These are phyloP conservation scores for Hemaris fuciformis DNA, from an alignment of 2,888 invertebrate species.

Conservation along the genomic window DNA sequence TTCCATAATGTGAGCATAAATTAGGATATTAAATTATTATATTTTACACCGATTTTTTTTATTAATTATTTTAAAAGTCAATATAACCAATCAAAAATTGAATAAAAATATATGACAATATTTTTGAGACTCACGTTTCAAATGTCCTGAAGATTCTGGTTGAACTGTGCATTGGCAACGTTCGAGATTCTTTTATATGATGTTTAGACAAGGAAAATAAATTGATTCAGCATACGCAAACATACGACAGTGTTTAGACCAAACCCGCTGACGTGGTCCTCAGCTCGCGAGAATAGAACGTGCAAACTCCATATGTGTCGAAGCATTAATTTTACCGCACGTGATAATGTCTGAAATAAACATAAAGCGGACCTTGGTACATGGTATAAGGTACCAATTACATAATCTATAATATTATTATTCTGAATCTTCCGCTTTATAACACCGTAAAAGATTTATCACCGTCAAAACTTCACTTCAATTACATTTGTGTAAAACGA, in stretches of 20 bases:
- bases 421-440: neutral
- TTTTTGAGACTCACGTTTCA: slow-evolving; percentile 39
- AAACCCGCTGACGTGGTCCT: slow-evolving; percentile 44
- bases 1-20: too few species aligned
- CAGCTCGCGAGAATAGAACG: slow-evolving; percentile 37
- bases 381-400: neutral
- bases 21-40: too few species aligned
- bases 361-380: slow-evolving; percentile 16
- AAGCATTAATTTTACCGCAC: slow-evolving; percentile 28
- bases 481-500: too few species aligned
- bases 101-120: too few species aligned
- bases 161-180: slow-evolving; percentile 44
- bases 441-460: neutral
- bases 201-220: slow-evolving; percentile 48
- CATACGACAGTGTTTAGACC: slow-evolving; percentile 26
- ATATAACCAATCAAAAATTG: neutral
- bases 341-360: slow-evolving; percentile 36
- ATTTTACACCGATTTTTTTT: too few species aligned
- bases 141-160: slow-evolving; percentile 34
- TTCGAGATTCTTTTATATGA: slow-evolving; percentile 58
- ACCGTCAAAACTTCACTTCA: too few species aligned
- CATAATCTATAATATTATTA: neutral
- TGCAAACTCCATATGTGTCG: slow-evolving; percentile 40
- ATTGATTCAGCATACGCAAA: slow-evolving; percentile 32
- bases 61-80: neutral